phyloP scores from a whole-genome alignment of 1,140 invertebrate genomes.

The Oryzaephilus surinamensis region DNA sequence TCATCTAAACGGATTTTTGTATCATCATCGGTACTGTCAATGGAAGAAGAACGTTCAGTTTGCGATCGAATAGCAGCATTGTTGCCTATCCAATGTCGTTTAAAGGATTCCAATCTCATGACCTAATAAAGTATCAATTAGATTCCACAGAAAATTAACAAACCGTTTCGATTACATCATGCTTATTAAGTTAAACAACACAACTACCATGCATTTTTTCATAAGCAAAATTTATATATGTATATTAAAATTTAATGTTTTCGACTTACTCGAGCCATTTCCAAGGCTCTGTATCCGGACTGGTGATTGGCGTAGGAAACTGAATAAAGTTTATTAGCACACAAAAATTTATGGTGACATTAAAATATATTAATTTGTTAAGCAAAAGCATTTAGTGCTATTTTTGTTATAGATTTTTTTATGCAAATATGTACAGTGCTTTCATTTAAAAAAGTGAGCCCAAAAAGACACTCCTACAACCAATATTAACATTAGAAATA shows the following conservation, averaged over 20 bases:
- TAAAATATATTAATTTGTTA: background rate
- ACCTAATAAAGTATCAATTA: constrained; percentile 18
- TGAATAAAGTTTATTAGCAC: constrained; percentile 38
- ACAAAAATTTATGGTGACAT: constrained; percentile 2
- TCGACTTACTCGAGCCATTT: constrained; percentile 72
- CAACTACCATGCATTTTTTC: constrained; percentile 3
- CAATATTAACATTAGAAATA: background rate
- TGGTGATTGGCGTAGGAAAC: constrained; percentile 72
- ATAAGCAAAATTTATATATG: background rate
- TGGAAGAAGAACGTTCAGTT: constrained; percentile 26
- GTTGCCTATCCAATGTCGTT: constrained; percentile 16
- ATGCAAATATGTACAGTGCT: constrained; percentile 1
- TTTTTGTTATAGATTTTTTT: constrained; percentile 4
- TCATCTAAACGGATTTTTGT: constrained; percentile 29
- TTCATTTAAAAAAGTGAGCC: too few relatives aligned
- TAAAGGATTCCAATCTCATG: constrained; percentile 32
- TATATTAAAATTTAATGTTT: background rate
- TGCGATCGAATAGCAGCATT: constrained; percentile 19
- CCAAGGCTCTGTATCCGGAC: constrained; percentile 74
- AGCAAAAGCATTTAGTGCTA: constrained; percentile 4
- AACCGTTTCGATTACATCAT: too few relatives aligned
- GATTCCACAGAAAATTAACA: background rate
- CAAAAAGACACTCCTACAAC: constrained; percentile 1
- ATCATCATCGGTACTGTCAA: constrained; percentile 34
- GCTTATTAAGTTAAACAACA: constrained; percentile 1